Evolutionary conservation across 1,140 invertebrate genomes (phyloP), one percentile per base, ranked within the genome.

Genomic region (Philopotamus ludificatus): DNA sequence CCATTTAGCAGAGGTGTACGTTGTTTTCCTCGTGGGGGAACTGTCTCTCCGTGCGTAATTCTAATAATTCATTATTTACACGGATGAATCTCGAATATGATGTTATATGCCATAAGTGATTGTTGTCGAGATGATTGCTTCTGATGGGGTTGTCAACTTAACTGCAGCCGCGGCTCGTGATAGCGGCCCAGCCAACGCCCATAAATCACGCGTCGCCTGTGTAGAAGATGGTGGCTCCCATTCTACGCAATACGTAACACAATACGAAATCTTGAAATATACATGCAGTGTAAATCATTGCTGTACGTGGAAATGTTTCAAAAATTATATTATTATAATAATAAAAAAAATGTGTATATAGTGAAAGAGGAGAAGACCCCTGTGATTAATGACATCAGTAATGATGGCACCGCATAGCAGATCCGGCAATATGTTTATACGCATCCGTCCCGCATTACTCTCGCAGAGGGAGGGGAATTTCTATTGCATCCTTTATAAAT

Each of bases 31-130:
- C 12, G 4, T 34, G 28, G n/a, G 28, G 4, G 28, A 34, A 34
- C 28, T 12, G 12, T 34, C 42, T 25, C 54, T 18, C 58, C 1
- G 15, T 20, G 49, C 51, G 50, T 62, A 62, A 28, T 66, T 66
- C 58, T 66, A 66, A 63, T 63, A 62, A 67, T 67, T 55, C 66
- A 67, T 67, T 67, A 67, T 67, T 67, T 66, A 66, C 63, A 49
- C 66, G 60, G 66, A 63, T 63, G 53, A 57, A 59, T 67, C 50
- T 67, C 47, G 66, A 67, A 67, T 67, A 67, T 67, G 66, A 67
- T 67, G 66, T 67, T 63, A 67, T 51, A 60, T 51, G 66, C 25
- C 60, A 51, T 67, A 63, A 63, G 66, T 67, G 66, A 67, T 67
- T 67, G 60, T 67, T 28, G n/a, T 39, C 51, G 18, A 28, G 23